These are phyloP conservation scores for Montipora capricornis DNA, from an alignment of 64 coral and sea anemone genomes.

Conservation along the genomic window DNA sequence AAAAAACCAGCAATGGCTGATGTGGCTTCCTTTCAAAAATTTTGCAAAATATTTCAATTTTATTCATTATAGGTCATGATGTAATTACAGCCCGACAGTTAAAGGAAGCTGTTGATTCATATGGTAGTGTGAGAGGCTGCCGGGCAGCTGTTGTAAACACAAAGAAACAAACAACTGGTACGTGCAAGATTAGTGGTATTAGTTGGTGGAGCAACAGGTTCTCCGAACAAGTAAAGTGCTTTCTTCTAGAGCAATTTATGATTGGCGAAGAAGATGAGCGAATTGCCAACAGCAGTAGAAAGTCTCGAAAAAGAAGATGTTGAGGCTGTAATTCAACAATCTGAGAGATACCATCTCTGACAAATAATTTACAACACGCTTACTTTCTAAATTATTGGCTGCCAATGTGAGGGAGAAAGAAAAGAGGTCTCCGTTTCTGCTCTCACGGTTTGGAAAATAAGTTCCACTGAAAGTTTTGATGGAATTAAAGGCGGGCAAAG, in stretches of 20 bases:
- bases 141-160: constrained; percentile 36
- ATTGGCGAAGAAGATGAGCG: constrained; percentile 37
- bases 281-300: constrained; percentile 2
- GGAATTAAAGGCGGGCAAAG: too few species aligned
- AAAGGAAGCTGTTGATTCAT: constrained; percentile 49
- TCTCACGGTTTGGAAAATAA: background rate
- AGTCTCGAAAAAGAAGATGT: constrained; percentile 6
- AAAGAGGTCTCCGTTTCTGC: background rate
- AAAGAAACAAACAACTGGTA: constrained; percentile 33
- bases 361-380: background rate
- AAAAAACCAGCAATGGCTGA: background rate
- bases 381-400: background rate
- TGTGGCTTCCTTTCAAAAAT: background rate
- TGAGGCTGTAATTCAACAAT: background rate
- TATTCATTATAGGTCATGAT: constrained; percentile 55
- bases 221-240: constrained; percentile 14
- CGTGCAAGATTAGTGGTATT: constrained; percentile 46
- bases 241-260: constrained; percentile 26
- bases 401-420: background rate
- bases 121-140: constrained; percentile 45
- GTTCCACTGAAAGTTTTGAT: too few species aligned
- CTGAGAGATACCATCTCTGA: background rate
- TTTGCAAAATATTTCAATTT: background rate
- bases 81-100: constrained; percentile 38
- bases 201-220: constrained; percentile 15